Evolutionary conservation across 2,888 invertebrate genomes (phyloP).

Genomic region (Mylabris sibirica): DNA sequence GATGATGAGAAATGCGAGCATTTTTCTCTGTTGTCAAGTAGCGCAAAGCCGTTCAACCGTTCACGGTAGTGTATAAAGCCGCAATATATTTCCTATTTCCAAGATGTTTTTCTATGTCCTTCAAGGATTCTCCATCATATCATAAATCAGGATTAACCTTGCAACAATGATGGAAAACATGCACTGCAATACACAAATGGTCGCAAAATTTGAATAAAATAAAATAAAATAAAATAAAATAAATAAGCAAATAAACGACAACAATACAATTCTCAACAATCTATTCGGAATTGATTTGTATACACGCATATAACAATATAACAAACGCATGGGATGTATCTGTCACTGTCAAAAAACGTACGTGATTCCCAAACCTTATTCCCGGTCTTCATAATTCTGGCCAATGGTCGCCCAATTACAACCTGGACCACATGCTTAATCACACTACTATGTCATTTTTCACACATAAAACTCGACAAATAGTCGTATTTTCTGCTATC

Average conservation of each 20-base stretch:
- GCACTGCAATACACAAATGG: conserved; percentile 29
- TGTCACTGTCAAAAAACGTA: conserved; percentile 45
- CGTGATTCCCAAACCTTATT: conserved; percentile 39
- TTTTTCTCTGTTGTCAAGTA: conserved; percentile 54
- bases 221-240: background rate
- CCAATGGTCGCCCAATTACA: conserved; percentile 40
- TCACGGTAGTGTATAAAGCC: conserved; percentile 50
- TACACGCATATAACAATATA: conserved; percentile 8
- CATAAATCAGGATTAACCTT: conserved; percentile 56
- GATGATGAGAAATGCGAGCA: conserved; percentile 55
- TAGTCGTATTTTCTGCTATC: conserved; percentile 11
- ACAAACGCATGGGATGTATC: conserved; percentile 37
- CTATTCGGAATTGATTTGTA: background rate
- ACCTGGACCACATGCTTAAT: conserved; percentile 39
- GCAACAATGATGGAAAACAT: conserved; percentile 48
- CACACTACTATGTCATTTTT: conserved; percentile 39
- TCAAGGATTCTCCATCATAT: conserved; percentile 50
- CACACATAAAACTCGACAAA: conserved; percentile 23
- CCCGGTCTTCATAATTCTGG: conserved; percentile 40
- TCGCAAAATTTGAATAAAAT: background rate
- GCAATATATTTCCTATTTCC: conserved; percentile 54
- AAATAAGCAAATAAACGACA: background rate
- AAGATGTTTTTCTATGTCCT: conserved; percentile 53
- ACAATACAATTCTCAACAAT: conserved; percentile 2
- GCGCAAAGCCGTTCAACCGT: conserved; percentile 49